A percentile compares a stretch with the other conserved stretches of the same genome.
These are phyloP conservation scores for Protodeltote pygarga DNA, from an alignment of 2,888 invertebrate species.

Conservation along the genomic window DNA sequence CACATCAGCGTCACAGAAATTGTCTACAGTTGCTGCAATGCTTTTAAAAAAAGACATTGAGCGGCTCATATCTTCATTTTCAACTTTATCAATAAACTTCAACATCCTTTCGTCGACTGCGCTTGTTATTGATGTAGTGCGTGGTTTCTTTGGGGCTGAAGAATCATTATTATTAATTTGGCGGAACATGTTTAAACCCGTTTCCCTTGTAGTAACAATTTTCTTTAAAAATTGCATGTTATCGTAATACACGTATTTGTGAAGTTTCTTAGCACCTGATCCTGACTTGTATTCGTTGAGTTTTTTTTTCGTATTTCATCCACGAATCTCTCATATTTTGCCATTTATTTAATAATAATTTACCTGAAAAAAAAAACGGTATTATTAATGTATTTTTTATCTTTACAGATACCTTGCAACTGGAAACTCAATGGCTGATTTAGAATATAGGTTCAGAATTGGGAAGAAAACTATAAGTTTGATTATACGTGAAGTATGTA, in stretches of 20 bases:
- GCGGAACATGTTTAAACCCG: constrained; percentile 7
- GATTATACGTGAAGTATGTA: constrained; percentile 5
- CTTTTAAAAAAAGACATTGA: constrained; percentile 40
- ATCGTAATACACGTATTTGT: constrained; percentile 33
- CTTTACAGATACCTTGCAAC: constrained; percentile 20
- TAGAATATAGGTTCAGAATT: constrained; percentile 16
- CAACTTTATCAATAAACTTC: constrained; percentile 43
- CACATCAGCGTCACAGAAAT: constrained; percentile 38
- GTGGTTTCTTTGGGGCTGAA: constrained; percentile 13
- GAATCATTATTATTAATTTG: constrained; percentile 15
- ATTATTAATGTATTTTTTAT: constrained; percentile 19
- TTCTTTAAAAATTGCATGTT: constrained; percentile 13
- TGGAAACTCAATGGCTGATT: constrained; percentile 16
- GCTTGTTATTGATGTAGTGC: constrained; percentile 20
- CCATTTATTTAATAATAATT: constrained; percentile 33
- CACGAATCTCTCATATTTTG: constrained; percentile 35
- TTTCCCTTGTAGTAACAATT: too few relatives aligned
- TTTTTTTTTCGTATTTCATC: constrained; percentile 34
- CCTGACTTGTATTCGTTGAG: constrained; percentile 39
- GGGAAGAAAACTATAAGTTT: constrained; percentile 12
- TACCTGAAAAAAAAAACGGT: constrained; percentile 32
- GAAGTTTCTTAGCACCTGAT: constrained; percentile 34
- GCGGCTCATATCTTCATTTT: constrained; percentile 43
- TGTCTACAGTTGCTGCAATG: constrained; percentile 31
- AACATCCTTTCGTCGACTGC: constrained; percentile 33